Evolutionary conservation across 1,140 invertebrate genomes (phyloP).

Genomic region (Trachelipus rathkii): DNA sequence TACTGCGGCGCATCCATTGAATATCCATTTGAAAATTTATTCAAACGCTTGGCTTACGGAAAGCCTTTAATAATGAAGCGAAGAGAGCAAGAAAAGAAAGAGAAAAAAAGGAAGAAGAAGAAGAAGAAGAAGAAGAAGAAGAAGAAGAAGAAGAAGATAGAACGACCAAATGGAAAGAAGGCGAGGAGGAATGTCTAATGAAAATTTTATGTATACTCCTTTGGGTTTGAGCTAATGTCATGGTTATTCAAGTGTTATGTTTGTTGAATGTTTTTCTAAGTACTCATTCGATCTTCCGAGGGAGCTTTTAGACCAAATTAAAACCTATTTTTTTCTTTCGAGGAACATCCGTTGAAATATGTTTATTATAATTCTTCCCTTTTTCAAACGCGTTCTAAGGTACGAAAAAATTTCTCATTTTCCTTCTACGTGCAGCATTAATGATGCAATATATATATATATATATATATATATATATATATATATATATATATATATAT

Average conservation of each 20-base stretch:
- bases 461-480: not conserved
- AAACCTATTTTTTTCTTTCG: not conserved
- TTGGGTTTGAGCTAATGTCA: not conserved
- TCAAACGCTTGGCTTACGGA: not conserved
- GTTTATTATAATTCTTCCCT: slow-evolving; percentile 6
- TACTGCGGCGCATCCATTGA: not conserved
- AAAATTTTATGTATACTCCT: not conserved
- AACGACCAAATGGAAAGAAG: not conserved
- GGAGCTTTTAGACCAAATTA: slow-evolving; percentile 3
- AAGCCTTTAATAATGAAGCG: not conserved
- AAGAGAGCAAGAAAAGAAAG: not conserved
- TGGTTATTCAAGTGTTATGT: slow-evolving; percentile 10
- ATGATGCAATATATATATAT: not conserved
- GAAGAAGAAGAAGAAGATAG: not conserved
- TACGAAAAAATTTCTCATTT: not conserved
- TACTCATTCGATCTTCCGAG: not conserved
- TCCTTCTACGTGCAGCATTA: not conserved
- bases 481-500: slow-evolving; percentile 8
- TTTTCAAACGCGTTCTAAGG: not conserved
- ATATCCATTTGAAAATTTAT: not conserved
- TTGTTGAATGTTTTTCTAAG: not conserved
- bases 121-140: not conserved
- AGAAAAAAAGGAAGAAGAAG: not conserved
- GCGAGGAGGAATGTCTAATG: not conserved
- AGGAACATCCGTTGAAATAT: not conserved